Base-by-base conservation (phyloP, 2,888 invertebrate species). In the Melitaea athalia region DNA sequence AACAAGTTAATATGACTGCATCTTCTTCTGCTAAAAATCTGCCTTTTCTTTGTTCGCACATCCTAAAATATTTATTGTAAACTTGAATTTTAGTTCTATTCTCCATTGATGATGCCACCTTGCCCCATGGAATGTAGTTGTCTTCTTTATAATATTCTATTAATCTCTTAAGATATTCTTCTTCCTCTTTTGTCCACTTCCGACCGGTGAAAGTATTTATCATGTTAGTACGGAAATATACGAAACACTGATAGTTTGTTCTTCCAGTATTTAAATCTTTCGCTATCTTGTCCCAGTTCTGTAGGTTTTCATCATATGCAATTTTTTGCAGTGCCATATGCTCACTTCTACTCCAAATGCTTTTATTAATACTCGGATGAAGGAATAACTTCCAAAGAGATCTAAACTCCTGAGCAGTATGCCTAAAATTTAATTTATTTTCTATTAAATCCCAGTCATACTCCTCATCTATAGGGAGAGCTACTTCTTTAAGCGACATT, bases 111-210 rank as follows among this genome's bases (percentile, higher is more conserved):
- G 92, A 91, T 0, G 94, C 91, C 8, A 97, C 94, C 79, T 94
- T 94, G 4, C 94, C 93, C 97, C 97, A 98, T 0, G 96, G 95
- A 72, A 97, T 95, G 59, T 93, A 94, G 69, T 94, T 89, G 17
- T 95, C 96, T 66, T 95, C 90, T 72, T 91, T 94, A 72, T 94
- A 94, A 70, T 87, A 88, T n/a, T 95, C 93, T 0, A 98, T 93
- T 1, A 95, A 84, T 65, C 93, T 89, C 47, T 92, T 79, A 3
- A 98, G 87, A 60, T 93, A 92, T 62, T 93, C 88, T 76, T 97
- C 95, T 81, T 98, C 98, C 59, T 94, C 93, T 12, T 85, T 79
- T 0, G 94, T 92, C 95, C 97, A 98, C 72, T 93, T 94, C 0
- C 83, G 84, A 0, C 85, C 83, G 42, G 76, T 79, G 6, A 77